phyloP scores from a whole-genome alignment of 2,113 vertebrate genomes.

The Struthio camelus region DNA sequence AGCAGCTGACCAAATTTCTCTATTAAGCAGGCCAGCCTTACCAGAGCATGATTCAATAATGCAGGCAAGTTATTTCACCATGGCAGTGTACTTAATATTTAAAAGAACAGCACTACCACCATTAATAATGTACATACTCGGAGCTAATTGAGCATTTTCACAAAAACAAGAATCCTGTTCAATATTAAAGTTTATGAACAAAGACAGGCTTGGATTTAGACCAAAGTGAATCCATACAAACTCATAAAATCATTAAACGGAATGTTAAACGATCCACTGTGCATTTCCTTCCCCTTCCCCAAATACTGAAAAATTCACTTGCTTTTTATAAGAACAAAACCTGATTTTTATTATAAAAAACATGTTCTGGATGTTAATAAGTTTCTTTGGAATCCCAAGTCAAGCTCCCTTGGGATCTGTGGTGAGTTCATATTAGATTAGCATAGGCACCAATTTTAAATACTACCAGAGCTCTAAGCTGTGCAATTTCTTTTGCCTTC shows the following conservation, averaged over 20 bases:
- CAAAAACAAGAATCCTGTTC: background rate
- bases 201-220: background rate
- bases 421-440: slow-evolving; percentile 57
- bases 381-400: slow-evolving; percentile 39
- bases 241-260: background rate
- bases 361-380: slow-evolving; percentile 22
- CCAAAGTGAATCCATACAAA: background rate
- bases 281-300: background rate
- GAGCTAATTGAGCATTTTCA: background rate
- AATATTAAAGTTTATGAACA: background rate
- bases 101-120: background rate
- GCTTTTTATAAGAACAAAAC: background rate
- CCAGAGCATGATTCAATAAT: background rate
- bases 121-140: background rate
- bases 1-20: background rate
- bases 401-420: slow-evolving; percentile 54
- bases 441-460: slow-evolving; percentile 60
- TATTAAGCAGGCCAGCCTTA: background rate
- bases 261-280: background rate
- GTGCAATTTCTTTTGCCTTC: slow-evolving; percentile 28
- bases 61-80: background rate
- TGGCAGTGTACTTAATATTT: background rate
- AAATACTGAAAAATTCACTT: slow-evolving; percentile 3
- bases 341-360: slow-evolving; percentile 49
- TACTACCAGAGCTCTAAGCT: slow-evolving; percentile 46